A percentile compares a stretch with the other conserved stretches of the same genome.
phyloP scores from a whole-genome alignment of 2,888 invertebrate species.

The Chironomus riparius region DNA sequence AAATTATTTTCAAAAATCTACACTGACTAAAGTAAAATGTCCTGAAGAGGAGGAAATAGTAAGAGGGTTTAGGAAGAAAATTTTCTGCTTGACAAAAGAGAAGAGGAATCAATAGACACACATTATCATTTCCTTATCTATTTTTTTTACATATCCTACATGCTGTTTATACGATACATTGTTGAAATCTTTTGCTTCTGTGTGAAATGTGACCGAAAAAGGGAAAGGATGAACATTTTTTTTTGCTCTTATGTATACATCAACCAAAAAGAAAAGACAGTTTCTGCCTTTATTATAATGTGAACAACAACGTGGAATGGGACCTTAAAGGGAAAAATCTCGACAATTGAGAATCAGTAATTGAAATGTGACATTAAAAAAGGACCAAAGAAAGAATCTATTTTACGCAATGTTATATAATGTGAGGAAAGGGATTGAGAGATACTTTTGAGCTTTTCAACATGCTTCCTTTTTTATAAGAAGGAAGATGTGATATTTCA shows the following conservation, averaged over 20 bases:
- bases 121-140: no score
- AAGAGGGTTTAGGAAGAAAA: no score
- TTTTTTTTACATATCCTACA: no score
- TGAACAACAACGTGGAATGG: not conserved
- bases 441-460: not conserved
- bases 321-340: not conserved
- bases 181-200: not conserved
- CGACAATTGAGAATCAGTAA: constrained; percentile 15
- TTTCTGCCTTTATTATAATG: not conserved
- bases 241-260: no score
- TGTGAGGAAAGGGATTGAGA: not conserved
- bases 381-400: not conserved
- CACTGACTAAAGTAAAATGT: no score
- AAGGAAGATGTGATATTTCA: not conserved
- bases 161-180: no score
- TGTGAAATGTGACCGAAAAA: not conserved
- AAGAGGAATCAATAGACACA: no score
- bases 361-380: constrained; percentile 20
- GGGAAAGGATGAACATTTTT: not conserved
- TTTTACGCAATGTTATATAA: not conserved
- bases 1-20: no score
- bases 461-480: not conserved
- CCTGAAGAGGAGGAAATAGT: no score
- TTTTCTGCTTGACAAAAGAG: no score
- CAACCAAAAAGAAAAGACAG: not conserved